These are phyloP conservation scores for Scolopax bukidnonensis DNA, from an alignment of 2,797 vertebrate species.

Conservation along the genomic window DNA sequence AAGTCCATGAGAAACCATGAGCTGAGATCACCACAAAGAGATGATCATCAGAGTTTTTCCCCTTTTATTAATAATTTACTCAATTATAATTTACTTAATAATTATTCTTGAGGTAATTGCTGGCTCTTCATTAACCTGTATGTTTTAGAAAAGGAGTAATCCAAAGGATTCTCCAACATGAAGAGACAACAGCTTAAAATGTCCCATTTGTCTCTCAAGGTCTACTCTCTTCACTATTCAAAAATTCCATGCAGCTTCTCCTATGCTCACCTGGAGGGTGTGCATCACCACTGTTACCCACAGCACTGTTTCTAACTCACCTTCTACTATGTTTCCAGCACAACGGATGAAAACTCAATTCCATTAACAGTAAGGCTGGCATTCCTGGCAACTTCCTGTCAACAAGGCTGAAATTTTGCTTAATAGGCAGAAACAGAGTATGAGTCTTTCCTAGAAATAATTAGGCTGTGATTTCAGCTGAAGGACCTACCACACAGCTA, in stretches of 20 bases:
- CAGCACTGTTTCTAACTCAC: not conserved
- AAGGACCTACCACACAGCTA: not conserved
- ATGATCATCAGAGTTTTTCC: not conserved
- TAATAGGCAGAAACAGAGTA: not conserved
- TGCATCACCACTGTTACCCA: not conserved
- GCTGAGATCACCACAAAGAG: not conserved
- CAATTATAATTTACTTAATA: not conserved
- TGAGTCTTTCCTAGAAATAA: not conserved
- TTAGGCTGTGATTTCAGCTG: not conserved
- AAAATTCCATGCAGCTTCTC: not conserved
- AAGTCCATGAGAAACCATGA: not conserved
- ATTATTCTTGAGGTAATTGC: not conserved
- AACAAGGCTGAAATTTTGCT: not conserved
- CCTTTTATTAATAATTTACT: not conserved
- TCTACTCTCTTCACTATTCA: not conserved
- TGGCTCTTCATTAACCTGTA: not conserved
- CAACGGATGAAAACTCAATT: not conserved
- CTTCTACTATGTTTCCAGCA: not conserved
- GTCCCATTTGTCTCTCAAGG: not conserved
- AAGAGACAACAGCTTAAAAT: not conserved
- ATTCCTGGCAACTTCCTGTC: not conserved
- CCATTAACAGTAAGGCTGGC: not conserved
- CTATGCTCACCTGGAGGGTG: not conserved
- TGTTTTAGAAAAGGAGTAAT: not conserved
- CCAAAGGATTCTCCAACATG: not conserved